phyloP scores from a whole-genome alignment of 2,113 vertebrate genomes.

The Cebidichthys violaceus region DNA sequence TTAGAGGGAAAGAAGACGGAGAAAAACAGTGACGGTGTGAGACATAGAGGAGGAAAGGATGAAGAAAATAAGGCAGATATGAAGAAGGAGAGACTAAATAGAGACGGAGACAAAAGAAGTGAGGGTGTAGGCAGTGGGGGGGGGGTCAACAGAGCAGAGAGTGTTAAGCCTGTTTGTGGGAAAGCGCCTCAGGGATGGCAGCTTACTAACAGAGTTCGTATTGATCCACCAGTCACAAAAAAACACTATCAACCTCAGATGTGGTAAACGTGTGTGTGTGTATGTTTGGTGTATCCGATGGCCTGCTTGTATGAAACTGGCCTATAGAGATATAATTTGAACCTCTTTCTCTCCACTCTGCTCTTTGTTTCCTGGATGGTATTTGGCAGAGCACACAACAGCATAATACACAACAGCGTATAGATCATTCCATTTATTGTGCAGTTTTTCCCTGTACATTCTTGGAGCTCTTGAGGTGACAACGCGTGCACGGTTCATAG shows the following conservation, averaged over 20 bases:
- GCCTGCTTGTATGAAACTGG: slow-evolving; percentile 20
- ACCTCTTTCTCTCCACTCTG: background rate
- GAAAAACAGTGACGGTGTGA: background rate
- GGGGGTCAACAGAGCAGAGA: slow-evolving; percentile 39
- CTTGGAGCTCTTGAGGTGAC: slow-evolving; percentile 28
- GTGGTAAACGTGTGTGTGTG: slow-evolving; percentile 22
- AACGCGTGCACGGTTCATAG: background rate
- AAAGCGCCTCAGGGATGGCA: slow-evolving; percentile 76
- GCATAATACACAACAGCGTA: background rate
- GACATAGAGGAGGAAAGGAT: background rate
- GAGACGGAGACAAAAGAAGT: slow-evolving; percentile 57
- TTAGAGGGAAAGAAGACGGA: background rate
- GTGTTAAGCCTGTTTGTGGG: slow-evolving; percentile 76
- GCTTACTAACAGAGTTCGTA: slow-evolving; percentile 71
- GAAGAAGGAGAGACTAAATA: slow-evolving; percentile 25
- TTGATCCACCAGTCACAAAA: slow-evolving; percentile 72
- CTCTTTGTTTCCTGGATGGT: slow-evolving; percentile 27
- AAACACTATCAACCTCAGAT: slow-evolving; percentile 54
- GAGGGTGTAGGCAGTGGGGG: slow-evolving; percentile 42
- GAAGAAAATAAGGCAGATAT: slow-evolving; percentile 12
- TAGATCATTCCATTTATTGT: slow-evolving; percentile 27
- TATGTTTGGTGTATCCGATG: slow-evolving; percentile 11
- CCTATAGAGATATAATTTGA: slow-evolving; percentile 10
- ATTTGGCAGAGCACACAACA: background rate
- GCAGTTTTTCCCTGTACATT: slow-evolving; percentile 59